phyloP scores from a whole-genome alignment of 2,888 invertebrate genomes.

The Diadegma fenestrale region DNA sequence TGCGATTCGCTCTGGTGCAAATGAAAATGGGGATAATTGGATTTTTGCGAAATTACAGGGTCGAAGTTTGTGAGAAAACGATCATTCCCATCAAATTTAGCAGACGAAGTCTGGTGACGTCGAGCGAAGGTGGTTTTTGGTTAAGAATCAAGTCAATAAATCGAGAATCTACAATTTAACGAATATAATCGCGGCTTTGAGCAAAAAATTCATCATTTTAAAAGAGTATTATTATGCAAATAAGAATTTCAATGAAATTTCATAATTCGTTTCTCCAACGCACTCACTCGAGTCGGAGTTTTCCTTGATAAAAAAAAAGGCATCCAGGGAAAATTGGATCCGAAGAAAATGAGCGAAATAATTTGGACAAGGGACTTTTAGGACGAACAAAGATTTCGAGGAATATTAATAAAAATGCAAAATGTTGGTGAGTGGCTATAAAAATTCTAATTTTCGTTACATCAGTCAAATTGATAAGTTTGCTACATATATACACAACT shows the following conservation, averaged over 20 bases:
- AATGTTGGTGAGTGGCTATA: constrained; percentile 6
- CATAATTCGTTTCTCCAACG: too few species aligned
- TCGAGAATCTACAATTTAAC: background rate
- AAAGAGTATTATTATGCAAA: too few species aligned
- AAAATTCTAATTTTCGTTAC: constrained; percentile 34
- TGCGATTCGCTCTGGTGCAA: constrained; percentile 86
- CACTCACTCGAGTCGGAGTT: too few species aligned
- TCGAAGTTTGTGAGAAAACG: constrained; percentile 78
- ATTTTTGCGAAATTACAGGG: constrained; percentile 83
- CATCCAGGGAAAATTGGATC: too few species aligned
- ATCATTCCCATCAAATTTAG: constrained; percentile 80
- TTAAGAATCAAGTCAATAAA: constrained; percentile 72
- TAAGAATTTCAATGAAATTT: too few species aligned
- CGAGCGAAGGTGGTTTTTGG: constrained; percentile 81
- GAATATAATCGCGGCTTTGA: background rate
- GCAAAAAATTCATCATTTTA: background rate
- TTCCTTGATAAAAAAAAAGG: too few species aligned
- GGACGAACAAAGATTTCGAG: background rate
- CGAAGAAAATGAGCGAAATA: background rate
- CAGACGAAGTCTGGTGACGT: constrained; percentile 80
- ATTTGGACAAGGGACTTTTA: background rate
- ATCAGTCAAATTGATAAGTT: constrained; percentile 54
- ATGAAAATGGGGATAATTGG: constrained; percentile 86
- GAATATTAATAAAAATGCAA: constrained; percentile 1
- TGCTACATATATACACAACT: constrained; percentile 59